Evolutionary conservation across 2,888 invertebrate genomes (phyloP).

Genomic region (Cantharis flavilabris): DNA sequence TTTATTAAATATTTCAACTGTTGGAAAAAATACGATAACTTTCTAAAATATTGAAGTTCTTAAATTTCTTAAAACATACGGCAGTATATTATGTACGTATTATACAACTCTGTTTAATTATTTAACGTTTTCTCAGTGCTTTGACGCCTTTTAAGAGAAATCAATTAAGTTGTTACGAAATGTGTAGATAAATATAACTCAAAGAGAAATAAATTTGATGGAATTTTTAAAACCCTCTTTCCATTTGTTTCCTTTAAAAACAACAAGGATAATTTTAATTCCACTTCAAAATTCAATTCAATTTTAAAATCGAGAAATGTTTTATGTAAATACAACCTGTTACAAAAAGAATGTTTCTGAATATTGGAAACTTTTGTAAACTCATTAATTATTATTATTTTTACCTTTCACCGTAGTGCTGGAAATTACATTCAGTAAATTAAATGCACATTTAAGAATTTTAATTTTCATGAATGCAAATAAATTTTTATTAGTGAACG

Average conservation of each 20-base stretch:
- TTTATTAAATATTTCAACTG: background rate
- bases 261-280: background rate
- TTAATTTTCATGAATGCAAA: background rate
- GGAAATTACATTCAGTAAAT: background rate
- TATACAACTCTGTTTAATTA: background rate
- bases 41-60: background rate
- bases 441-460: background rate
- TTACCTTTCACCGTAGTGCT: background rate
- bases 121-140: background rate
- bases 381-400: background rate
- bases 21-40: background rate
- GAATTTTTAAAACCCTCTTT: background rate
- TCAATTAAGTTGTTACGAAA: background rate
- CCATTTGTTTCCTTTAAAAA: background rate
- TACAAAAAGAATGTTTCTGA: background rate
- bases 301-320: background rate
- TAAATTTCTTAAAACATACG: background rate
- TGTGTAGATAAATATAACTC: background rate
- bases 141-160: background rate
- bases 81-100: background rate
- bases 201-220: background rate
- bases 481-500: background rate
- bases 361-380: background rate
- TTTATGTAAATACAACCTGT: background rate
- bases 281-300: background rate